These are phyloP conservation scores for Anarsia innoxiella DNA, from an alignment of 2,888 invertebrate species.

Conservation along the genomic window DNA sequence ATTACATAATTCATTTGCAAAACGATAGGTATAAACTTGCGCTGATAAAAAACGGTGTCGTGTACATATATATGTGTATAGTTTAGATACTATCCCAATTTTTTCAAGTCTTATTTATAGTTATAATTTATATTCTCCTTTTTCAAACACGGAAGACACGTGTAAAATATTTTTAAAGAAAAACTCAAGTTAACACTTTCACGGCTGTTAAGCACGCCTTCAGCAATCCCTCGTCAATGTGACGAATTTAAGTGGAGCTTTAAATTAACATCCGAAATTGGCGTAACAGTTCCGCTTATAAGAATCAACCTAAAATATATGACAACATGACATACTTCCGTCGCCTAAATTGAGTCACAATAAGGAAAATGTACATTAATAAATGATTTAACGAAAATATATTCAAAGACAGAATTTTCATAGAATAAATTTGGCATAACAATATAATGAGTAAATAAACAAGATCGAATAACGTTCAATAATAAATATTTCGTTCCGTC, in stretches of 20 bases:
- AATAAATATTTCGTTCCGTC: constrained; percentile 41
- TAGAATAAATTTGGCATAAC: background rate
- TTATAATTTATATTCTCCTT: too few relatives aligned
- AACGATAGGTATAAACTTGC: too few relatives aligned
- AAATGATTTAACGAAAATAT: background rate
- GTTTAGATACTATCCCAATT: too few relatives aligned
- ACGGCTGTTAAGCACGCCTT: constrained; percentile 49
- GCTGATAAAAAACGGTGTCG: too few relatives aligned
- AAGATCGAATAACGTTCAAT: background rate
- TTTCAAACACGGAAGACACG: too few relatives aligned
- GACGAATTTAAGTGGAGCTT: constrained; percentile 38
- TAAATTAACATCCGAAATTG: constrained; percentile 52
- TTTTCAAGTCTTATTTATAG: too few relatives aligned
- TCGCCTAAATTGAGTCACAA: background rate
- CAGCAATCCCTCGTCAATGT: constrained; percentile 31
- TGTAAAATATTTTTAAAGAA: background rate
- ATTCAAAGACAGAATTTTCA: background rate
- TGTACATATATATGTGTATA: too few relatives aligned
- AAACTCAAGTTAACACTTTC: constrained; percentile 28
- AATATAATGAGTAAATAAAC: background rate
- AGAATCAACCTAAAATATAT: constrained; percentile 11
- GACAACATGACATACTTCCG: constrained; percentile 7
- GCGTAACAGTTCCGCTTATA: constrained; percentile 39
- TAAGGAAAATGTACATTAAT: background rate
- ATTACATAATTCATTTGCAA: too few relatives aligned